Conservation (phyloP, 2,797 vertebrate species). For the Chelonia mydas region DNA sequence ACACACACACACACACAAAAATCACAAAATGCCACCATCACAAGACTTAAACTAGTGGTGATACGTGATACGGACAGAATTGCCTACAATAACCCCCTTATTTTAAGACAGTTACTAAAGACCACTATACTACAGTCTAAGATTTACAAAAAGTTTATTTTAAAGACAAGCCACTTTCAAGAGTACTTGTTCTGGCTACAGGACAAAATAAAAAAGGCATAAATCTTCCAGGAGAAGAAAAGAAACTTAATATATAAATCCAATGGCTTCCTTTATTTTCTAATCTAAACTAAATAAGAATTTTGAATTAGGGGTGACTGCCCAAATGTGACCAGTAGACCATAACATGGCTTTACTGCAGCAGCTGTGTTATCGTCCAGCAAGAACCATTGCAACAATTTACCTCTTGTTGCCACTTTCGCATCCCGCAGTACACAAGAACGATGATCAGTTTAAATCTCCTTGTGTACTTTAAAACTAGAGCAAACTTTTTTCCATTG, state of each 20-base stretch:
- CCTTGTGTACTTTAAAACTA: not conserved
- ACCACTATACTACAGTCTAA: not conserved
- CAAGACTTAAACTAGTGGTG: slow-evolving; percentile 42
- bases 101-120: not conserved
- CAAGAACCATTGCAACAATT: slow-evolving; percentile 2
- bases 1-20: not conserved
- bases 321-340: slow-evolving; percentile 7
- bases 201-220: not conserved
- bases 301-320: not conserved
- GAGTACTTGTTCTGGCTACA: slow-evolving; percentile 17
- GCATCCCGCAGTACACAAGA: slow-evolving; percentile 47
- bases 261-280: slow-evolving; percentile 11
- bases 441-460: slow-evolving; percentile 58
- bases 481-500: not conserved
- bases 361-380: slow-evolving; percentile 24
- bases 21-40: slow-evolving; percentile 59
- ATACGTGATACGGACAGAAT: slow-evolving; percentile 47
- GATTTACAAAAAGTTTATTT: not conserved
- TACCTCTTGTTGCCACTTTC: slow-evolving; percentile 36
- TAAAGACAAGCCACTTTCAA: slow-evolving; percentile 29
- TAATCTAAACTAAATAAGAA: not conserved
- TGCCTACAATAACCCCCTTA: slow-evolving; percentile 38
- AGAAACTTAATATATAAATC: slow-evolving; percentile 11
- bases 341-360: not conserved
- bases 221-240: slow-evolving; percentile 36